Evolutionary conservation across 2,797 vertebrate species (phyloP).

Genomic region (Pagetopsis macropterus): DNA sequence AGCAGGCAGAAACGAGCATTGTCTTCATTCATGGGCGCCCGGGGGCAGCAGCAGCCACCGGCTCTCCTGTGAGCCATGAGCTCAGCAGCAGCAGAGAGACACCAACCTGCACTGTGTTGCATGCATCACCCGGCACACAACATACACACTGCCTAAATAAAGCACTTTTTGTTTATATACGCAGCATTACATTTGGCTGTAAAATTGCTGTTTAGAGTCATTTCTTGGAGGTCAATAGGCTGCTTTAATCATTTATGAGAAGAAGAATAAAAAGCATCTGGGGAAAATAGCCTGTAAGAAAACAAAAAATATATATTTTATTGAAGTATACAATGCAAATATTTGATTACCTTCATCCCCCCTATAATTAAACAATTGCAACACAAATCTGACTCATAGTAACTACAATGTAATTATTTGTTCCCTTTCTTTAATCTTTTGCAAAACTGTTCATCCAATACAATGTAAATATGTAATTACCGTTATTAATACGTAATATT

Average conservation of each 20-base stretch:
- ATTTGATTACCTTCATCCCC: neutral
- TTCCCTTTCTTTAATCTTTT: neutral
- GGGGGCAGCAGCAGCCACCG: constrained; percentile 78
- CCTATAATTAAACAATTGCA: no score
- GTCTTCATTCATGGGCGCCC: constrained; percentile 83
- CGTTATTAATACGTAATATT: neutral
- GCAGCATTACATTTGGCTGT: constrained; percentile 9
- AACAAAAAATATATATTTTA: neutral
- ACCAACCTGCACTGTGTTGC: constrained; percentile 60
- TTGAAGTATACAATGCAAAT: neutral
- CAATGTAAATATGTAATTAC: neutral
- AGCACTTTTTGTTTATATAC: constrained; percentile 11
- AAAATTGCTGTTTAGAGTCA: neutral
- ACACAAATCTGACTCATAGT: no score
- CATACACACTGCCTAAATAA: constrained; percentile 2
- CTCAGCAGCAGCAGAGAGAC: constrained; percentile 55
- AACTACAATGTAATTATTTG: neutral
- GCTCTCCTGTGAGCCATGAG: constrained; percentile 83
- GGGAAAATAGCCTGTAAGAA: constrained; percentile 21
- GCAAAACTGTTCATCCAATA: neutral
- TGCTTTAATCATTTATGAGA: constrained; percentile 12
- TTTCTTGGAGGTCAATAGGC: neutral
- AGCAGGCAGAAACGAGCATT: constrained; percentile 87
- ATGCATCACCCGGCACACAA: constrained; percentile 24
- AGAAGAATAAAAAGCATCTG: neutral